Base-by-base conservation (phyloP, 2,888 invertebrate genomes). In the Drosophila limbata region DNA sequence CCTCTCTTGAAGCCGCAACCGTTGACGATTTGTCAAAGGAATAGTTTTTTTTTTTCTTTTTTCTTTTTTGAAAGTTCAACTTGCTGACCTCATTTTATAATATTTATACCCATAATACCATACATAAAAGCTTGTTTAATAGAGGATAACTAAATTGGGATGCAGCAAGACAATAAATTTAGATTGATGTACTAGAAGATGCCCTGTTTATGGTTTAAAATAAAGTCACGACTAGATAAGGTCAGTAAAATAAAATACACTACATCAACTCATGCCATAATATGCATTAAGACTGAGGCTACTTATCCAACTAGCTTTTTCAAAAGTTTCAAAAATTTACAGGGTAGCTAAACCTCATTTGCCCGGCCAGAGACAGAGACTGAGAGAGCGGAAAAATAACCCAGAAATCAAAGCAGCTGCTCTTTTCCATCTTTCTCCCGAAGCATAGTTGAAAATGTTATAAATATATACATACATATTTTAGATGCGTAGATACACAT, bases 371-470 rank as follows among this genome's bases (percentile, higher is more conserved):
- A 28, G 8, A 28, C 1, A 8, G 15, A 21, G 33, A 40, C 31
- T n/a, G n/a, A 3, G 35, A 37, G 37, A 35, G 42, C n/a, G 50
- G 25, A n/a, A n/a, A 5, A 50, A 17, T 78, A 79, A 78, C 75
- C 75, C 75, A 75, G 69, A 75, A 78, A 75, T 68, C 73, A 60
- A 15, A 59, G 74, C 79, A 78, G 79, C 74, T 75, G 75, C 63
- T 68, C 37, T 63, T 13, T 42, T 11, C 52, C 10, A 42, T 52
- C 60, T 21, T 10, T 6, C 6, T 56, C 33, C 50, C 10, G 11
- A 13, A 28, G 8, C 8, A 28, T 8, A 28, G 11, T 33, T 21
- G 21, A 6, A 42, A 44, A 52, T 63, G 42, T 50, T 75, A 79
- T 60, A 79, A 69, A 78, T 74, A 78, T 74, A 69, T 13, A 69